phyloP scores from a whole-genome alignment of 1,140 invertebrate species.

The Cyphomyrmex costatus region DNA sequence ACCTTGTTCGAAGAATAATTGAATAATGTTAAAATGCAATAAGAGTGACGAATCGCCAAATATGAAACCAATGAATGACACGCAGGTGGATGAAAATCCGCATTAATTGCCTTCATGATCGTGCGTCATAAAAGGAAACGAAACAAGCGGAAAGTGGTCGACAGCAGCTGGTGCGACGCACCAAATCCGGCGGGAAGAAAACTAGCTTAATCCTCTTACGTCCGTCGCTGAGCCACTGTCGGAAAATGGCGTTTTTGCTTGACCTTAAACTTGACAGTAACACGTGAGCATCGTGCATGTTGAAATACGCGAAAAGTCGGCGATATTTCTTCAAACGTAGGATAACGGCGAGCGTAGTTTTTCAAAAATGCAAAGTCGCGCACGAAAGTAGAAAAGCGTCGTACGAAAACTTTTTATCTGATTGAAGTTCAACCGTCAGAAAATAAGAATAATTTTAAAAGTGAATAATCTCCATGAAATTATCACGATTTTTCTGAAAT shows the following conservation, averaged over 20 bases:
- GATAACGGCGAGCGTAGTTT: background rate
- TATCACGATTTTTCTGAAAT: too few relatives aligned
- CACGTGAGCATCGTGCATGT: conserved; percentile 11
- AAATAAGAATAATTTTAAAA: background rate
- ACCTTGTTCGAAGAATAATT: background rate
- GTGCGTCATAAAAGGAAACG: background rate
- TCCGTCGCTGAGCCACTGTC: conserved; percentile 39
- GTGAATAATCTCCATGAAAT: background rate
- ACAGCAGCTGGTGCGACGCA: conserved; percentile 60
- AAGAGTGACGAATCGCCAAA: background rate
- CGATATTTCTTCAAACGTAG: background rate
- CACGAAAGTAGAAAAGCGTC: background rate
- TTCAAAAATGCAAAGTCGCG: background rate
- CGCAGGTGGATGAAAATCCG: conserved; percentile 20
- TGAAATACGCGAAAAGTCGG: conserved; percentile 7
- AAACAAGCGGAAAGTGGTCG: conserved; percentile 30
- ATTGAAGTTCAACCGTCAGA: background rate
- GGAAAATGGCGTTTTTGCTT: conserved; percentile 68
- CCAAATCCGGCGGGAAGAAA: conserved; percentile 66
- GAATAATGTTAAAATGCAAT: background rate
- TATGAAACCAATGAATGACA: background rate
- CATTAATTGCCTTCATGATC: conserved; percentile 41
- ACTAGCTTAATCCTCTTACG: conserved; percentile 75
- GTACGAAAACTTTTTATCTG: background rate
- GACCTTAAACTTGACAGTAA: conserved; percentile 72